Conservation (phyloP, 2,113 vertebrate genomes). For the Patagioenas fasciata region DNA sequence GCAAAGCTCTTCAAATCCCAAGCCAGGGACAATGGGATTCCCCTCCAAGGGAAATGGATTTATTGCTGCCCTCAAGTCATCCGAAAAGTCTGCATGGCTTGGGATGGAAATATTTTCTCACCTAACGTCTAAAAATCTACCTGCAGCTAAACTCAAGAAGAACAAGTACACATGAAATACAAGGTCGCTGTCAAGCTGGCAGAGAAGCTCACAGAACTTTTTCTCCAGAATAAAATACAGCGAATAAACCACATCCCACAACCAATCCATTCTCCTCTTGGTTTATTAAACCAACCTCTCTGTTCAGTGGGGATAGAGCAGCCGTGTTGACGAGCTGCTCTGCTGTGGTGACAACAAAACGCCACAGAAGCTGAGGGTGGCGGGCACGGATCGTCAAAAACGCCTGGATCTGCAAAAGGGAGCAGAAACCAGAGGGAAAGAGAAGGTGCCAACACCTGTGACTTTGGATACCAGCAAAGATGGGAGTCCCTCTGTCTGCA, state of each 20-base stretch:
- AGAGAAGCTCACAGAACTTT: neutral
- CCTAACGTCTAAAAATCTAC: neutral
- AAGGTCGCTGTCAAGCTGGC: neutral
- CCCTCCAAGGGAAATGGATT: neutral
- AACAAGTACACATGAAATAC: neutral
- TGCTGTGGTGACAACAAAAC: no score
- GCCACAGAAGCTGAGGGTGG: no score
- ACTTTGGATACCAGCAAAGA: neutral
- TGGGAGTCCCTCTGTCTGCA: neutral
- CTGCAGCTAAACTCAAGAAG: neutral
- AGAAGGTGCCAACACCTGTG: neutral
- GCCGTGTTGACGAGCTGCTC: no score
- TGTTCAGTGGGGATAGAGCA: no score
- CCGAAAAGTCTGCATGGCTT: neutral
- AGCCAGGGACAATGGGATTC: neutral
- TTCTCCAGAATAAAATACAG: neutral
- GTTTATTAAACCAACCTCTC: no score
- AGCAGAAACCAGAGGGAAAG: neutral
- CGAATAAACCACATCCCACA: neutral
- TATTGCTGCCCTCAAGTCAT: neutral
- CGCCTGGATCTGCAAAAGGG: no score
- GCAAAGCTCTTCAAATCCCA: neutral
- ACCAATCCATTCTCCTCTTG: no score
- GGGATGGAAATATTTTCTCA: neutral
- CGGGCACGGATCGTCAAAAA: no score